Evolutionary conservation across 2,797 vertebrate species (phyloP).

Genomic region (Acomys russatus): DNA sequence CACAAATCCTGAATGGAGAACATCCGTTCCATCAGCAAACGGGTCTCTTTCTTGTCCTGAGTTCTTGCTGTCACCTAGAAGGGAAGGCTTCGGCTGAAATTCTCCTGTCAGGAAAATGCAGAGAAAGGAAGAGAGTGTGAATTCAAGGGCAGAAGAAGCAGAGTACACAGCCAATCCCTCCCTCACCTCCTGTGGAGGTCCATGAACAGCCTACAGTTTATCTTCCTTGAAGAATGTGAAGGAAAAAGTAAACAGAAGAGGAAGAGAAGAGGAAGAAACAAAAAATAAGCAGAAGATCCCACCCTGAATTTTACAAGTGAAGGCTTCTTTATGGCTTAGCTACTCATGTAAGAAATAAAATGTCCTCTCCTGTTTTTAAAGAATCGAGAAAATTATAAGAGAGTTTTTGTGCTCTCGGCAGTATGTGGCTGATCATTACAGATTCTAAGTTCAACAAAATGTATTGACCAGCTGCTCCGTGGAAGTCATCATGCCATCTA

Average conservation of each 20-base stretch:
- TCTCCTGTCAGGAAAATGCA: constrained; percentile 81
- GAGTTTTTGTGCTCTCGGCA: background rate
- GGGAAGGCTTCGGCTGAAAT: constrained; percentile 77
- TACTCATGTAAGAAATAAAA: background rate
- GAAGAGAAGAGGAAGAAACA: background rate
- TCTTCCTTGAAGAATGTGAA: background rate
- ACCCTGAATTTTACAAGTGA: background rate
- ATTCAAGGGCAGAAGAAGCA: constrained; percentile 39
- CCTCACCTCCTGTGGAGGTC: background rate
- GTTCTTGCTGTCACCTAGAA: constrained; percentile 83
- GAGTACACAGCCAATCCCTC: background rate
- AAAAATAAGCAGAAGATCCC: constrained; percentile 44
- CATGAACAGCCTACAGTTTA: background rate
- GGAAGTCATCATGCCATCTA: background rate
- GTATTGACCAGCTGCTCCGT: background rate
- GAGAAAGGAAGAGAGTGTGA: background rate
- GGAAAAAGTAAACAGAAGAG: background rate
- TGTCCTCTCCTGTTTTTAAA: background rate
- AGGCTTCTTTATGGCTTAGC: background rate
- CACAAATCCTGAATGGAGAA: constrained; percentile 91
- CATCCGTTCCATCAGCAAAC: constrained; percentile 88
- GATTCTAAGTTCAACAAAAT: constrained; percentile 36
- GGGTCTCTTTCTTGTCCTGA: constrained; percentile 90
- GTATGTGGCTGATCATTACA: background rate
- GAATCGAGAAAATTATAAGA: background rate